These are phyloP conservation scores for Chrysina gloriosa DNA, from an alignment of 2,888 invertebrate genomes.

Conservation along the genomic window DNA sequence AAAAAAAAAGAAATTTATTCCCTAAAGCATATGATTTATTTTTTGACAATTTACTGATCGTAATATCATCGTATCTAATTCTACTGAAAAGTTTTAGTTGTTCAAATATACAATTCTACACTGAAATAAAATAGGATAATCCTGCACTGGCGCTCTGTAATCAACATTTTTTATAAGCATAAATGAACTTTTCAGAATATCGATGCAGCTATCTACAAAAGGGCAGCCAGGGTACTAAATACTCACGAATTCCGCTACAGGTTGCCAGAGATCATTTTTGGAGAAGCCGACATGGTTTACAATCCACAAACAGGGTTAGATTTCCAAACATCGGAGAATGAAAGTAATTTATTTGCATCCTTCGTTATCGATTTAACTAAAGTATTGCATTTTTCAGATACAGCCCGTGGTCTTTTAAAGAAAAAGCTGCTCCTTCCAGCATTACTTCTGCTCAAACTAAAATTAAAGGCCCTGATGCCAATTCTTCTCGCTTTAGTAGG, in stretches of 20 bases:
- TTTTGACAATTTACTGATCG: too few relatives aligned
- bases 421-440: conserved; percentile 86
- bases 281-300: conserved; percentile 75
- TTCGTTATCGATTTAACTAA: too few relatives aligned
- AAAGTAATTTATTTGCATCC: too few relatives aligned
- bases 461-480: conserved; percentile 86
- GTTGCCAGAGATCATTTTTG: conserved; percentile 79
- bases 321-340: conserved; percentile 67
- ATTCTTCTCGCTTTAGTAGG: conserved; percentile 83
- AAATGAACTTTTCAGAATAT: conserved; percentile 67
- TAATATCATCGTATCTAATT: too few relatives aligned
- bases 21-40: too few relatives aligned
- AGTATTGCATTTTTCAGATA: conserved; percentile 22
- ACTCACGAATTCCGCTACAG: conserved; percentile 80
- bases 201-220: conserved; percentile 80
- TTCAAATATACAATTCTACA: too few relatives aligned
- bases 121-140: too few relatives aligned
- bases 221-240: conserved; percentile 77
- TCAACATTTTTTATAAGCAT: too few relatives aligned
- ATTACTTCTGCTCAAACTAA: conserved; percentile 82
- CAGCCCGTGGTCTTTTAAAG: conserved; percentile 67
- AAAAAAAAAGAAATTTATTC: too few relatives aligned
- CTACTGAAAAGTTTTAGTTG: too few relatives aligned
- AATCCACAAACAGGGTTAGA: conserved; percentile 76
- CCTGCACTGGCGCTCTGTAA: too few relatives aligned